phyloP scores from a whole-genome alignment of 64 coral and sea anemone species.

The Montipora efflorescens region DNA sequence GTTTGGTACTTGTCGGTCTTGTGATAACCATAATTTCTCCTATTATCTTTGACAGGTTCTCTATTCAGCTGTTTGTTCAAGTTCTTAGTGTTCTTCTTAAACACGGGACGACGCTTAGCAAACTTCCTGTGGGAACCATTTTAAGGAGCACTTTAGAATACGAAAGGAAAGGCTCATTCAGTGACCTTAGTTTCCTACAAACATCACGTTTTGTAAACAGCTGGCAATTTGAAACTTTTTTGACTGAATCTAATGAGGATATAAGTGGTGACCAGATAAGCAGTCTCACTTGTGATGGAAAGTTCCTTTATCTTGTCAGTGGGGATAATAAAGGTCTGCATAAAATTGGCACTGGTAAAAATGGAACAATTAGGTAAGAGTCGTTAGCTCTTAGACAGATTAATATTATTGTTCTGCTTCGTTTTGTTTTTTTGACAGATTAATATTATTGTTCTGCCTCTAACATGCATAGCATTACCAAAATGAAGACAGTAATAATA shows the following conservation, averaged over 20 bases:
- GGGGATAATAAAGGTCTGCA: slow-evolving; percentile 44
- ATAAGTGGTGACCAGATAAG: slow-evolving; percentile 25
- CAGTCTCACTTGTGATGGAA: slow-evolving; percentile 73
- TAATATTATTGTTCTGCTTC: too few species aligned
- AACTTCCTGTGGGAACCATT: slow-evolving; percentile 21
- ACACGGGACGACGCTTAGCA: slow-evolving; percentile 9
- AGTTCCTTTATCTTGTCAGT: slow-evolving; percentile 63
- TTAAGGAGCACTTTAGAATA: slow-evolving; percentile 22
- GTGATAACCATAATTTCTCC: not conserved
- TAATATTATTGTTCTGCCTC: too few species aligned
- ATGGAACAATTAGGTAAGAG: slow-evolving; percentile 65
- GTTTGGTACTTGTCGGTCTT: too few species aligned
- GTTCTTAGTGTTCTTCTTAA: slow-evolving; percentile 56
- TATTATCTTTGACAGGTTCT: slow-evolving; percentile 39
- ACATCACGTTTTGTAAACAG: slow-evolving; percentile 51
- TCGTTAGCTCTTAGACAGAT: not conserved
- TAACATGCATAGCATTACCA: too few species aligned
- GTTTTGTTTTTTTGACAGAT: too few species aligned
- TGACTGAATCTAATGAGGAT: slow-evolving; percentile 9
- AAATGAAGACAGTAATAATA: too few species aligned
- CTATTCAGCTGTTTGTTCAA: slow-evolving; percentile 44
- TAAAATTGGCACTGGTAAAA: slow-evolving; percentile 77
- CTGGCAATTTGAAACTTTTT: slow-evolving; percentile 34
- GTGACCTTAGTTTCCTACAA: slow-evolving; percentile 6
- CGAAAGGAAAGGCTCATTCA: slow-evolving; percentile 16